phyloP scores from a whole-genome alignment of 2,113 vertebrate species.

The Xiphophorus couchianus region DNA sequence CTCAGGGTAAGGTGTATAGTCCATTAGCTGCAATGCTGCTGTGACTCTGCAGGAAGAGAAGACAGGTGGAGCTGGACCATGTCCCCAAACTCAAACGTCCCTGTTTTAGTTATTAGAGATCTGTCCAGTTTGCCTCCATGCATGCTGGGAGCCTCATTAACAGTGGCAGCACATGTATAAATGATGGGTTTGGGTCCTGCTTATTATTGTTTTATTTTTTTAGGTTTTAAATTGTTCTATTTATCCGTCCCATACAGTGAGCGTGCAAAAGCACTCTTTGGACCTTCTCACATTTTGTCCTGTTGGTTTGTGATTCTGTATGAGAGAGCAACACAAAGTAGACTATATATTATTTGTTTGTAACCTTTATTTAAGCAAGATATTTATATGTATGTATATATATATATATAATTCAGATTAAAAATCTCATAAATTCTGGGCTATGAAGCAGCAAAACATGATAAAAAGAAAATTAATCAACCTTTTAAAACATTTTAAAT shows the following conservation, averaged over 20 bases:
- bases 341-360: too few species aligned
- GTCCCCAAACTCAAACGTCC: neutral
- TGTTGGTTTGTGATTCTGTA: too few species aligned
- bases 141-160: neutral
- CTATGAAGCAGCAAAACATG: too few species aligned
- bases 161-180: neutral
- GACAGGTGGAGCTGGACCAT: slow-evolving; percentile 1
- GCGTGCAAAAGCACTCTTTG: too few species aligned
- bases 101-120: neutral
- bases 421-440: too few species aligned
- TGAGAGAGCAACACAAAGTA: too few species aligned
- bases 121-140: neutral
- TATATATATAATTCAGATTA: too few species aligned
- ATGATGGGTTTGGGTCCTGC: slow-evolving; percentile 4
- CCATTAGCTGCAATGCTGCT: slow-evolving; percentile 42
- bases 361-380: too few species aligned
- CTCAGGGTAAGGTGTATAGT: slow-evolving; percentile 21
- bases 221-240: slow-evolving; percentile 2
- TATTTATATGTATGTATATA: too few species aligned
- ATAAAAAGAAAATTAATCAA: too few species aligned
- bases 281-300: too few species aligned
- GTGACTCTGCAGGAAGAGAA: slow-evolving; percentile 24
- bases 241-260: neutral
- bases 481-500: too few species aligned
- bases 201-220: neutral